These are phyloP conservation scores for Chelonia mydas DNA, from an alignment of 2,797 vertebrate species.

Conservation along the genomic window DNA sequence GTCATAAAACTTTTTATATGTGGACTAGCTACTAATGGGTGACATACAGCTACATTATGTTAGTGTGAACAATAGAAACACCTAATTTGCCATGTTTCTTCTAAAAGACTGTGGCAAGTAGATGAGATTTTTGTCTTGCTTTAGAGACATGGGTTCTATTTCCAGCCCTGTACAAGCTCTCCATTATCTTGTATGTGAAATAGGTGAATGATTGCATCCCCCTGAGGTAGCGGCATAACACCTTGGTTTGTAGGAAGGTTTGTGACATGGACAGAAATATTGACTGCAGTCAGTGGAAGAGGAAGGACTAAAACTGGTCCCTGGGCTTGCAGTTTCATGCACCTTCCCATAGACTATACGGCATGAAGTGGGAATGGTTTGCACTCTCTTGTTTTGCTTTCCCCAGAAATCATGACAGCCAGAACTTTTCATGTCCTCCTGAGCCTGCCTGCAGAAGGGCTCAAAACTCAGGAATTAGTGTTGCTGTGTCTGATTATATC, in stretches of 20 bases:
- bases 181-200: neutral
- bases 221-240: neutral
- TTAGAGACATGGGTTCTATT: neutral
- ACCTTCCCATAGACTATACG: neutral
- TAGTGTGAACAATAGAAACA: neutral
- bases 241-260: fast-evolving
- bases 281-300: neutral
- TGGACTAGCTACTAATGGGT: fast-evolving
- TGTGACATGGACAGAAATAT: neutral
- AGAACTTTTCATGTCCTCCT: neutral
- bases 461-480: neutral
- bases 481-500: neutral
- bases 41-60: neutral
- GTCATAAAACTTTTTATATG: neutral
- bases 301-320: neutral
- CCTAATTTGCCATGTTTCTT: neutral
- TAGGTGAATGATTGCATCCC: neutral
- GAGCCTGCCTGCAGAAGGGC: neutral
- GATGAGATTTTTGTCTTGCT: neutral
- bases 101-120: neutral
- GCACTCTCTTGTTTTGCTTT: neutral
- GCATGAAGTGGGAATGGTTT: neutral
- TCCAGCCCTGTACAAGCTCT: neutral
- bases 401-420: neutral
- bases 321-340: neutral